Percentiles rank a stretch among this genome's conserved stretches.
Conservation (phyloP, 2,888 invertebrate species). For the Stegophylla sp. region DNA sequence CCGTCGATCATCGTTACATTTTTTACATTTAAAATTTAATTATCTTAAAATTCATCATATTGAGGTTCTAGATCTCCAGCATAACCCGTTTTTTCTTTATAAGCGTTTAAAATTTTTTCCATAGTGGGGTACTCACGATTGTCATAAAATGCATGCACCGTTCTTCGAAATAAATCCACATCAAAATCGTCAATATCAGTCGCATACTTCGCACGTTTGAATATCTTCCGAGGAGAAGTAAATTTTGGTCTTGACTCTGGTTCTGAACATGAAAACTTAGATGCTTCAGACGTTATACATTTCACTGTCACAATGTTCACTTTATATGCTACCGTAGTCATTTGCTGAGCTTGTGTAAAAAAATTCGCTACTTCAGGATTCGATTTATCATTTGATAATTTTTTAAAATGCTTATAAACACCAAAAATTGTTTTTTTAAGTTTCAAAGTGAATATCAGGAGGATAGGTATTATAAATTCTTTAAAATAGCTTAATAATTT, state of each 20-base stretch:
- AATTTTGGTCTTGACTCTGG: neutral
- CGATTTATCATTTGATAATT: no score
- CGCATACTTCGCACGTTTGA: neutral
- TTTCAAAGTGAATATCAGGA: no score
- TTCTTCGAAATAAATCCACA: constrained; percentile 12
- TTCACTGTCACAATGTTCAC: neutral
- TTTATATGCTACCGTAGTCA: neutral
- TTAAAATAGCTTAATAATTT: no score
- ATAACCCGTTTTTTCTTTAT: constrained; percentile 27
- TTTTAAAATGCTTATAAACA: no score
- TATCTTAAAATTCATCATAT: neutral
- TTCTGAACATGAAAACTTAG: neutral
- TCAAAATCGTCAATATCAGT: constrained; percentile 21
- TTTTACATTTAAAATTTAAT: neutral
- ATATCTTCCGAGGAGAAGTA: neutral
- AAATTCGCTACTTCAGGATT: no score
- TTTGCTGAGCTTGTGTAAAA: no score
- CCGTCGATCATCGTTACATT: constrained; percentile 9
- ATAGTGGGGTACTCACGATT: constrained; percentile 10
- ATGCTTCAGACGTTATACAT: neutral
- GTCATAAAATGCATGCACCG: constrained; percentile 27
- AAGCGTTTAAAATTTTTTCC: neutral
- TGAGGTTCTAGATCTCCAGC: neutral
- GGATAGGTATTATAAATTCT: no score
- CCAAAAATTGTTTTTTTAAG: no score